Conservation (phyloP, 2,113 vertebrate species). For the Orthonyx spaldingii region DNA sequence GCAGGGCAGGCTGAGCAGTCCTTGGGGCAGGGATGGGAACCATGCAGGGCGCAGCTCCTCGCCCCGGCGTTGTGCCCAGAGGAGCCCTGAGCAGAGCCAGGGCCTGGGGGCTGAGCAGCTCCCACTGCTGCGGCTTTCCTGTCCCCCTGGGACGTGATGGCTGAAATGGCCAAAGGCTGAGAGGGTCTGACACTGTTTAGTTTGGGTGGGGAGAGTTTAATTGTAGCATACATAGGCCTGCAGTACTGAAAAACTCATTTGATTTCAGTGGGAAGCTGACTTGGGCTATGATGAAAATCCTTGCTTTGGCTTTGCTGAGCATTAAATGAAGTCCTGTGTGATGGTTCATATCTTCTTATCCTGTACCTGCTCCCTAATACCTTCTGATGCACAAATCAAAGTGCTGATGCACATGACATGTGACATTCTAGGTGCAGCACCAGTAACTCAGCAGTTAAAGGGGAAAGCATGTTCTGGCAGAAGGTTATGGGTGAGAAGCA, state of each 20-base stretch:
- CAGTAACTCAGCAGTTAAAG: background rate
- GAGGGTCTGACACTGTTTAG: background rate
- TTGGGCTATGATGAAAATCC: background rate
- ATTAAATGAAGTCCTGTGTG: background rate
- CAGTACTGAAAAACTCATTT: background rate
- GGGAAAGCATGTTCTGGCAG: background rate
- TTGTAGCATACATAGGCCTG: background rate
- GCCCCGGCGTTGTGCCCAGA: fast-evolving
- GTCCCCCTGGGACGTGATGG: background rate
- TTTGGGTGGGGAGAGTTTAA: background rate
- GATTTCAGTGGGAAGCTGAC: background rate
- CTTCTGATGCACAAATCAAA: background rate
- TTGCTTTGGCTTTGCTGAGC: background rate
- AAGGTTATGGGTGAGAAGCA: background rate
- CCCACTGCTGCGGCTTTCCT: background rate
- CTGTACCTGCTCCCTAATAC: background rate
- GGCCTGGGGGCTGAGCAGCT: background rate
- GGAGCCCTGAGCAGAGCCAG: background rate
- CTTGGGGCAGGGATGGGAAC: background rate
- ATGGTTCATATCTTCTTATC: background rate
- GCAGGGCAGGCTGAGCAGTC: background rate
- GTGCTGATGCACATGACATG: background rate
- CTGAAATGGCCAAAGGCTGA: background rate
- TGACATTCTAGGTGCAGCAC: background rate
- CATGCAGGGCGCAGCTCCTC: fast-evolving